A percentile compares a stretch with the other conserved stretches of the same genome.
Conservation (phyloP, 2,797 vertebrate species). For the Prionace glauca region DNA sequence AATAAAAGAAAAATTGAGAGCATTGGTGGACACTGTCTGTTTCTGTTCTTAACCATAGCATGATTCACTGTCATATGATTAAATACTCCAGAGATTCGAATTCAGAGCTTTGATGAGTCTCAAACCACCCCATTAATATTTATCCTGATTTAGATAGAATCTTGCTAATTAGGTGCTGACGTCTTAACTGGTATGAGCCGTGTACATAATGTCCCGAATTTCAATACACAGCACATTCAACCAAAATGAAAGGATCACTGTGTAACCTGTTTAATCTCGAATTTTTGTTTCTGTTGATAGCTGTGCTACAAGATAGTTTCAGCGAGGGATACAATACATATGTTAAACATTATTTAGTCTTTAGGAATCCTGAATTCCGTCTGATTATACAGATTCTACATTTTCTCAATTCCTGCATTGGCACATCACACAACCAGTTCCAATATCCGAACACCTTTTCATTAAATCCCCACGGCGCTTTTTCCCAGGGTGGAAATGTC, state of each 20-base stretch:
- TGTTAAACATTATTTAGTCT: neutral
- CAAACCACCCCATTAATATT: neutral
- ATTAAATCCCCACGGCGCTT: too few relatives aligned
- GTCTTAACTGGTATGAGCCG: neutral
- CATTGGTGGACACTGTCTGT: neutral
- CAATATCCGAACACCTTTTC: neutral
- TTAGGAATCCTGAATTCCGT: neutral
- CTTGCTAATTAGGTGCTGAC: constrained; percentile 10
- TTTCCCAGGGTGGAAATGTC: too few relatives aligned
- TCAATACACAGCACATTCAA: neutral
- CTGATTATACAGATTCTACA: neutral
- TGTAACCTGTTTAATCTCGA: neutral
- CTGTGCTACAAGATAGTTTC: neutral
- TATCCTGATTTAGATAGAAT: constrained; percentile 11
- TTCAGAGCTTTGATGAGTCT: neutral
- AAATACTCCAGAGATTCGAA: neutral
- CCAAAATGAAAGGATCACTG: neutral
- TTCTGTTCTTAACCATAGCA: neutral
- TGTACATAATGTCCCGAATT: constrained; percentile 8
- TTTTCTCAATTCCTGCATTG: neutral
- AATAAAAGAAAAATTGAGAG: neutral
- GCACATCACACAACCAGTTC: neutral
- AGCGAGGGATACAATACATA: neutral
- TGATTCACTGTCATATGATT: neutral
- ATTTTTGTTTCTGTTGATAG: neutral